Base-by-base conservation (phyloP, 2,113 vertebrate species). In the Chloebia gouldiae region DNA sequence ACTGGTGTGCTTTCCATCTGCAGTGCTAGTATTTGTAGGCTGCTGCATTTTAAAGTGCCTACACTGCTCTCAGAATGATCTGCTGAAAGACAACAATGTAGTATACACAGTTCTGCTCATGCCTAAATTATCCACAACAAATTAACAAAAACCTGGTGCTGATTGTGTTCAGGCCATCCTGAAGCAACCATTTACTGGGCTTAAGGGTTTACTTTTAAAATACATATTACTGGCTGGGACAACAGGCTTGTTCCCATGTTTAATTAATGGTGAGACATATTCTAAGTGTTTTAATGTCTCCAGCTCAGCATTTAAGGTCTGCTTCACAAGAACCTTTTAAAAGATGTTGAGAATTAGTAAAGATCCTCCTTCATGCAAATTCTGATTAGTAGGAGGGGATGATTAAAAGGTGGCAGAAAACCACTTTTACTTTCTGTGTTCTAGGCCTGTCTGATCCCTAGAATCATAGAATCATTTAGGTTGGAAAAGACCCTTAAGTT, bases 191-290 rank as follows among this genome's bases (percentile, higher is more conserved):
- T 27, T 89, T 80, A 54, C 17, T 44, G 10, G 37, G 25, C n/a
- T 95, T 72, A 69, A 72, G 66, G 20, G 47, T 86, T 94, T 93
- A 56, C n/a, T 90, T 96, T 83, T 63, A 66, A 94, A 92, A 90
- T 70, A 66, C 0, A 0, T 80, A 54, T 86, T 77, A 59, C 28
- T 51, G 39, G 13, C 71, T 90, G 47, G 83, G 47, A 81, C 24
- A 81, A 66, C 56, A 83, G 15, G 17, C n/a, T 81, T 93, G 42
- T 33, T 51, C 18, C 17, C 42, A 31, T 25, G 45, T 83, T 66
- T 78, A 83, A 88, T 16, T 75, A 68, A 86, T 66, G 27, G 50
- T 59, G 76, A 94, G 79, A 77, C 37, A 54, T 54, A 80, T 50
- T 39, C 15, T 63, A 82, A 86, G 30, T 61, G 65, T 70, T 91